phyloP scores from a whole-genome alignment of 2,113 vertebrate species.

The Apodemus speciosus region DNA sequence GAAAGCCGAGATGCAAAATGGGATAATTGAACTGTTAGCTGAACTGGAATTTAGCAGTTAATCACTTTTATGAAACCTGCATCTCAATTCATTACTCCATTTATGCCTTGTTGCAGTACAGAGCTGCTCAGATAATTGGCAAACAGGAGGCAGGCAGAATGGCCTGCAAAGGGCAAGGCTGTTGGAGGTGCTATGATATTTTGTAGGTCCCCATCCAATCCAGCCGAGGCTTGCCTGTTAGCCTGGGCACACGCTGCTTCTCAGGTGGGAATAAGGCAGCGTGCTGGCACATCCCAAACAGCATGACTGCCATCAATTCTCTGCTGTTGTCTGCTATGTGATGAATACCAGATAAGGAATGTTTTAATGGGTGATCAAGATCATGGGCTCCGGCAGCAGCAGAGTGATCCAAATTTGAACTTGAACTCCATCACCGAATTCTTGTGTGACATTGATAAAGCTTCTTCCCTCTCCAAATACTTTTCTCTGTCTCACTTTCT shows the following conservation, averaged over 20 bases:
- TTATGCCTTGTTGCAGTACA: constrained; percentile 62
- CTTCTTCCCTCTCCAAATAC: not conserved
- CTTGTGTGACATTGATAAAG: not conserved
- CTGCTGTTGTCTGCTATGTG: not conserved
- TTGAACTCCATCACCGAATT: not conserved
- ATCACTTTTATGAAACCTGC: constrained; percentile 78
- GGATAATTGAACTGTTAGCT: constrained; percentile 78
- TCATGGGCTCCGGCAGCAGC: not conserved
- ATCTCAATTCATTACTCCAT: constrained; percentile 74
- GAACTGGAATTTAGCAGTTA: constrained; percentile 76
- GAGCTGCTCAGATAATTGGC: constrained; percentile 60
- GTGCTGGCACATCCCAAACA: not conserved
- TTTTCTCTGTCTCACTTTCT: not conserved
- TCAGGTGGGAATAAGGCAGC: not conserved
- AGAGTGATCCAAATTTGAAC: not conserved
- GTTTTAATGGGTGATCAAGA: not conserved
- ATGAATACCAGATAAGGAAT: not conserved
- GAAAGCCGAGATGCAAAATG: constrained; percentile 72
- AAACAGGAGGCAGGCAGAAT: constrained; percentile 52
- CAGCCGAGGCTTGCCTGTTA: not conserved
- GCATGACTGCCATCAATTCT: not conserved
- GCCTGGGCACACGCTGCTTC: not conserved
- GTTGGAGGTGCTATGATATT: not conserved
- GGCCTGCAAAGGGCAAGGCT: constrained; percentile 39
- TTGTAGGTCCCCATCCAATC: not conserved